These are phyloP conservation scores for Falco concolor DNA, from an alignment of 2,797 vertebrate species.

Conservation along the genomic window DNA sequence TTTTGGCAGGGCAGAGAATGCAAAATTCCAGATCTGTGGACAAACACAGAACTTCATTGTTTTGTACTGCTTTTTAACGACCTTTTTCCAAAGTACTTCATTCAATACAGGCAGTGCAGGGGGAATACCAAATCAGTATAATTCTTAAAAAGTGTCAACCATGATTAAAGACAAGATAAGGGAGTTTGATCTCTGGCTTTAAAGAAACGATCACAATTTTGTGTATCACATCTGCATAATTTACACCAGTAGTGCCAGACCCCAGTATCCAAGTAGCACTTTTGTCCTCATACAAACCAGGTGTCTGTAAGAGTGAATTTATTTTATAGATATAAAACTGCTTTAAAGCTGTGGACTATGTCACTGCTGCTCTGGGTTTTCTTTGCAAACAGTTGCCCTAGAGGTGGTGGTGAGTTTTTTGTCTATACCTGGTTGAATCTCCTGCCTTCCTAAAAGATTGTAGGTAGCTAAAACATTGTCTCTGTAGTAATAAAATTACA, in stretches of 20 bases:
- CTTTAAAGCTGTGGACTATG: background rate
- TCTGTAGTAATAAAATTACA: background rate
- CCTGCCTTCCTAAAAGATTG: background rate
- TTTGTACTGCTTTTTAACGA: constrained; percentile 17
- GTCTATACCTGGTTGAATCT: background rate
- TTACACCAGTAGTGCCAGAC: constrained; percentile 1
- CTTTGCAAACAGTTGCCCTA: background rate
- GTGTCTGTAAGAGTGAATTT: background rate
- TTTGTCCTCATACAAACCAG: background rate
- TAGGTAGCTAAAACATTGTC: background rate
- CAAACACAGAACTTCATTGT: constrained; percentile 17
- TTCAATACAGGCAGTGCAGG: background rate
- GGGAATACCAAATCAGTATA: background rate
- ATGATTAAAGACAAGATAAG: constrained; percentile 32
- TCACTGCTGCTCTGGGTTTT: background rate
- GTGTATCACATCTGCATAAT: constrained; percentile 22
- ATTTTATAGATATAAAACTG: background rate
- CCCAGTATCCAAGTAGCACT: background rate
- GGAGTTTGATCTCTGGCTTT: constrained; percentile 36
- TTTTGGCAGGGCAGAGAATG: background rate
- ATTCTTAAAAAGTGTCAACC: constrained; percentile 6
- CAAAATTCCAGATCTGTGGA: constrained; percentile 5
- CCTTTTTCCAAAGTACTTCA: background rate
- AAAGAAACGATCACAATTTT: background rate
- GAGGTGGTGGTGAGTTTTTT: background rate